Base-by-base conservation (phyloP, 35 echinoderm and acorn worm species). In the Eucidaris tribuloides region DNA sequence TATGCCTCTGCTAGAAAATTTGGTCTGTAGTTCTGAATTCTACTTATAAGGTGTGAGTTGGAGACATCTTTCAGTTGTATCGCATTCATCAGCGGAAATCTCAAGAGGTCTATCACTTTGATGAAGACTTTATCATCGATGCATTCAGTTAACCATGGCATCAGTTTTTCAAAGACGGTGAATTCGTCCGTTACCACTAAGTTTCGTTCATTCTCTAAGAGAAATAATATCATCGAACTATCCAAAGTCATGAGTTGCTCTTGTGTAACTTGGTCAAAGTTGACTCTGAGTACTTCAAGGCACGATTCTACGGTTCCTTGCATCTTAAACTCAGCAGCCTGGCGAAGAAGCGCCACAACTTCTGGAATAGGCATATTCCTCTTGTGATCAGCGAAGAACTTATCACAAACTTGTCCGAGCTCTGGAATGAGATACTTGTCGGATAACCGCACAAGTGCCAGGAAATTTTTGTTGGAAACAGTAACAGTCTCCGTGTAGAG, bases 121-220 rank as follows among this genome's bases (percentile, higher is more conserved):
- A 50, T 48, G 7, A 40, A 82, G 61, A 28, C 22, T 30, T 49
- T 35, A 7, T 42, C 20, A 19, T 72, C 58, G 52, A 78, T 62
- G 52, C 52, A 48, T 20, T 56, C 63, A 3, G 45, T 15, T 71
- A 84, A 33, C 82, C 82, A 92, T 54, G 78, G 65, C 13, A 49
- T 20, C 32, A 86, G 22, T 3, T 87, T 80, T 5, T 71, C 9
- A n/a, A 46, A 82, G 1, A 92, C 50, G 39, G 62, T 45, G 41
- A 87, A 81, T 45, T 92, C 90, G 48, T 92, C 83, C 35, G 80
- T 77, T 20, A 84, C 90, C n/a, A 92, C 83, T 1, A 92, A 46
- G 40, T 87, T 62, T 24, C 44, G 34, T 22, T 74, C 68, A 3
- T 57, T 55, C 59, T 87, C 77, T 6, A 92, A 37, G 27, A 92